Evolutionary conservation across 2,797 vertebrate genomes (phyloP).

Genomic region (Ctenochaetus hawaiiensis): DNA sequence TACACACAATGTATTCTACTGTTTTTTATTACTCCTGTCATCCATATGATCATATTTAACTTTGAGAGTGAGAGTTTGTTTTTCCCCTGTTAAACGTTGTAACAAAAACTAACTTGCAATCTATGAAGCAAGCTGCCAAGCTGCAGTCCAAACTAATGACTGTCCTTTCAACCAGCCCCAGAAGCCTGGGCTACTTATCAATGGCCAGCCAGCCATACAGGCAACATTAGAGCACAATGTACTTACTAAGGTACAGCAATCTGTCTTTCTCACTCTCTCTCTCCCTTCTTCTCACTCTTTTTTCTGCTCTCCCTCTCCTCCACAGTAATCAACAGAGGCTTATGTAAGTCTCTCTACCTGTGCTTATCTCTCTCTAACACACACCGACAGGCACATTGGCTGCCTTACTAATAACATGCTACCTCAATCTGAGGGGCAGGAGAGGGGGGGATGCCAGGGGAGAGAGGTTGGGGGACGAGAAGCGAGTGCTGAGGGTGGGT

Average conservation of each 20-base stretch:
- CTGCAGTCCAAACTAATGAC: conserved; percentile 71
- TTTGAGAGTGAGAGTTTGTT: conserved; percentile 43
- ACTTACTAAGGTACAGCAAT: conserved; percentile 80
- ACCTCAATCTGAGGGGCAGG: conserved; percentile 64
- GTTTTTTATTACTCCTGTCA: conserved; percentile 16
- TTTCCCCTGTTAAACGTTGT: conserved; percentile 49
- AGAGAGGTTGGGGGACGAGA: conserved; percentile 34
- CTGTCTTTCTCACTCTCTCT: conserved; percentile 72
- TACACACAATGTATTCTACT: neutral
- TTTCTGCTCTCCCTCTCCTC: conserved; percentile 73
- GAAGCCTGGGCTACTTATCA: conserved; percentile 79
- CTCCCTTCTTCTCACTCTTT: conserved; percentile 59
- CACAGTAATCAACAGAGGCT: conserved; percentile 85
- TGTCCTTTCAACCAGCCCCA: conserved; percentile 77
- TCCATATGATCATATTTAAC: conserved; percentile 53
- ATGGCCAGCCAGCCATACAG: conserved; percentile 76
- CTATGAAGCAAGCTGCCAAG: conserved; percentile 62
- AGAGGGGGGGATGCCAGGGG: conserved; percentile 45
- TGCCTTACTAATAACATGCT: conserved; percentile 86
- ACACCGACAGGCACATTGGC: conserved; percentile 83
- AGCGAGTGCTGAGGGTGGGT: conserved; percentile 33
- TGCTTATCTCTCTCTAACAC: conserved; percentile 87
- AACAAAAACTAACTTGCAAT: conserved; percentile 65
- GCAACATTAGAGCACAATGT: conserved; percentile 83
- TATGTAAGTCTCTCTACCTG: conserved; percentile 88